Conservation (phyloP, 2,797 vertebrate genomes). For the Meda fulgida region DNA sequence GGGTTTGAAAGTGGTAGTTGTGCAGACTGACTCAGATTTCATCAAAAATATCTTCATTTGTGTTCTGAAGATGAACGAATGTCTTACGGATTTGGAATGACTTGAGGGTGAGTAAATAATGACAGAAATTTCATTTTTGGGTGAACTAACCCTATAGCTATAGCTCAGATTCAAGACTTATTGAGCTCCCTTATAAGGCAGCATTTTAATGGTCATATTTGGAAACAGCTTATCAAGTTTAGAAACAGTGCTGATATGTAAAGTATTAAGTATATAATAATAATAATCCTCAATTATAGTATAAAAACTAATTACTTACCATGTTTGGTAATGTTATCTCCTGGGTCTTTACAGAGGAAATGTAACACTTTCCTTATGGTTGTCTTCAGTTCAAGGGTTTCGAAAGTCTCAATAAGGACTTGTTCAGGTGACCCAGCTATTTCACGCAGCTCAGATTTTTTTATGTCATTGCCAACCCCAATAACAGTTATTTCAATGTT, state of each 20-base stretch:
- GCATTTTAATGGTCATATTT: not conserved
- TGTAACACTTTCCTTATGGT: conserved; percentile 66
- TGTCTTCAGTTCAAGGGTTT: conserved; percentile 70
- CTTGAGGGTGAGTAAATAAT: not conserved
- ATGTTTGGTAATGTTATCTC: accelerated
- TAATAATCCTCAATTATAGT: not conserved
- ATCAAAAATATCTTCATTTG: not conserved
- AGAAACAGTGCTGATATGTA: not conserved
- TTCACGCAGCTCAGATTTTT: conserved; percentile 74
- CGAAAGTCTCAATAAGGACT: conserved; percentile 75
- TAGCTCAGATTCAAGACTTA: not conserved
- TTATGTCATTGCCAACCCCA: conserved; percentile 73
- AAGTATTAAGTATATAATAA: not conserved
- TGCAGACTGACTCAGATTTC: not conserved
- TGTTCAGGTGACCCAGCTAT: conserved; percentile 71
- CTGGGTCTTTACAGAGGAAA: conserved; percentile 63
- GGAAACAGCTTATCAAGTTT: not conserved
- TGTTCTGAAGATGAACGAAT: not conserved
- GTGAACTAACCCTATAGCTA: not conserved
- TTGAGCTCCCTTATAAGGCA: not conserved
- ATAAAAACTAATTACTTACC: conserved; percentile 51
- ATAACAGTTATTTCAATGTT: conserved; percentile 79
- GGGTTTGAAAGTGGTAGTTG: not conserved
- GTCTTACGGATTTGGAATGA: not conserved
- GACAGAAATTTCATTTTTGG: not conserved